phyloP scores from a whole-genome alignment of 1,140 invertebrate species.

The Drosophila sturtevanti region DNA sequence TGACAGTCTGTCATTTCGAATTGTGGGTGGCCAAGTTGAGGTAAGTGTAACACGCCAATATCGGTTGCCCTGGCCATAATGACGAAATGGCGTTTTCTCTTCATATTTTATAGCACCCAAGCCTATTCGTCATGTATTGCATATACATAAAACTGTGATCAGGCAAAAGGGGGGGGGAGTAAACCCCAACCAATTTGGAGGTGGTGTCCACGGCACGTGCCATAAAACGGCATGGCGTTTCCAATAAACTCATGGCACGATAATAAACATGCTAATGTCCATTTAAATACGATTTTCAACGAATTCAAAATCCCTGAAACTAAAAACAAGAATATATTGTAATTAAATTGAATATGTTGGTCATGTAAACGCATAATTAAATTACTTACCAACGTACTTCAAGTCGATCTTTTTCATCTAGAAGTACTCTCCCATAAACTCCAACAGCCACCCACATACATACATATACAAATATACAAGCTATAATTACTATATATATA shows the following conservation, averaged over 20 bases:
- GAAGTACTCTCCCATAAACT: conserved; percentile 5
- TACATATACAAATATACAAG: conserved; percentile 38
- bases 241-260: conserved; percentile 60
- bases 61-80: conserved; percentile 49
- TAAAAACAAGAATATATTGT: conserved; percentile 32
- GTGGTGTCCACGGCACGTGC: conserved; percentile 65
- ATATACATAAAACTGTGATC: conserved; percentile 21
- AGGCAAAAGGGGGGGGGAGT: conserved; percentile 25
- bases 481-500: conserved; percentile 3
- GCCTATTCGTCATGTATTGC: conserved; percentile 67
- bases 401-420: conserved; percentile 38
- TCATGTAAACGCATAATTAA: conserved; percentile 72
- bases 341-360: conserved; percentile 66
- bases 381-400: conserved; percentile 58
- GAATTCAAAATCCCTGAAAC: conserved; percentile 57
- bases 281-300: conserved; percentile 66
- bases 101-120: conserved; percentile 55
- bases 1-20: conserved; percentile 71
- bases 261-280: conserved; percentile 59
- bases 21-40: conserved; percentile 12
- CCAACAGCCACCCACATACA: conserved; percentile 17
- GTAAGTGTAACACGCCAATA: conserved; percentile 69
- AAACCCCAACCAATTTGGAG: no score
- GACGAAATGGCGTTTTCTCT: conserved; percentile 73
- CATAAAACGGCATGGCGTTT: conserved; percentile 46